Base-by-base conservation (phyloP, 2,888 invertebrate species). In the Dascillus cervinus region DNA sequence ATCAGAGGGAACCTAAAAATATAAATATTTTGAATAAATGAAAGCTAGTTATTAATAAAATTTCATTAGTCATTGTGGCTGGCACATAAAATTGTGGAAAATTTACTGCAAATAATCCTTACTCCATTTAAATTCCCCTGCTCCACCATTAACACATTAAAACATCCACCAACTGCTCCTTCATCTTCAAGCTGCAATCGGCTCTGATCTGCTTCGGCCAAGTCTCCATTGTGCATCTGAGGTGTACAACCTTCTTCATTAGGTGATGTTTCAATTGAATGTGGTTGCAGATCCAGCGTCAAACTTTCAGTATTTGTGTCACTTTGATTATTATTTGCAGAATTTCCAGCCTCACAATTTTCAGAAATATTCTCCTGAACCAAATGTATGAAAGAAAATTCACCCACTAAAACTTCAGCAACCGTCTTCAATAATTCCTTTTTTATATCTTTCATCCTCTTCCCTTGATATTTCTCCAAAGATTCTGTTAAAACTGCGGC, bases 151-250 rank as follows among this genome's bases (percentile, higher is more conserved):
- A 39, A 29, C 20, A 33, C 21, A 26, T 52, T 53, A 32, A 58
- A 38, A 21, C 58, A 39, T 1, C 65, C 65, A 8, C 64, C 64
- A n/a, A 64, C 63, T 2, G 64, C 64, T 8, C 64, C 65, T 34
- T 62, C 62, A 3, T 47, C 53, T 3, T 56, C 58, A 14, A 56
- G 48, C 24, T 53, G 58, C 30, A 66, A 71, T 46, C 80, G 72
- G 29, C 80, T 79, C 60, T 85, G 85, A 65, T 86, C 86, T 5
- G 85, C 85, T 62, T 86, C 86, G 0, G 85, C 84, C 43, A 86
- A 64, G 53, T 86, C 86, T 13, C 78, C 83, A 55, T 86, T 79
- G 39, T 75, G 72, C 56, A 73, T 73, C 44, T 71, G 71, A 11
- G 67, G 66, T 9, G 41, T 32, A 12, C 11, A 34, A 4, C 30